A percentile compares a stretch with the other conserved stretches of the same genome.
These are phyloP conservation scores for Phoronis australis DNA, from an alignment of 2,888 invertebrate species.

Conservation along the genomic window DNA sequence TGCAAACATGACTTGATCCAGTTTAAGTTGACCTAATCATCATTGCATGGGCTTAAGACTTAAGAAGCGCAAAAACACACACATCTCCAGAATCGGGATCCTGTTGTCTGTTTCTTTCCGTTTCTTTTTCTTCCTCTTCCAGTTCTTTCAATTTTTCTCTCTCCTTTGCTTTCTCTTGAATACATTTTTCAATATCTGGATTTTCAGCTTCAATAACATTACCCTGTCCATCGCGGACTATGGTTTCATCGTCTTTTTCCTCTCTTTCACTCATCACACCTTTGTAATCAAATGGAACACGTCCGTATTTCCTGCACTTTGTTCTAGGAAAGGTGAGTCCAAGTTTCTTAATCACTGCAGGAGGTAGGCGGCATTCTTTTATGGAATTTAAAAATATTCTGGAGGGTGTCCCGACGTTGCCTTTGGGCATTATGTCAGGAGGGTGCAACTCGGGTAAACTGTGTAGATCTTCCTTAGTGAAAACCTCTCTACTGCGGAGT, in stretches of 20 bases:
- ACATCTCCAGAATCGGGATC: conserved; percentile 25
- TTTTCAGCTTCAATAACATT: not conserved
- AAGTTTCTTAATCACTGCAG: conserved; percentile 53
- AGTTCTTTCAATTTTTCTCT: conserved; percentile 10
- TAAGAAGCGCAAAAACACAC: conserved; percentile 1
- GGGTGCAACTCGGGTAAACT: conserved; percentile 42
- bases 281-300: conserved; percentile 54
- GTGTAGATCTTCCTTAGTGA: conserved; percentile 37
- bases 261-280: conserved; percentile 9
- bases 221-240: conserved; percentile 1
- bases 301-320: conserved; percentile 50
- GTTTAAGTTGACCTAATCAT: too few relatives aligned
- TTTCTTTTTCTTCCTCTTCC: conserved; percentile 16
- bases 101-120: conserved; percentile 24
- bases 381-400: conserved; percentile 55
- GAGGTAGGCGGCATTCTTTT: conserved; percentile 53
- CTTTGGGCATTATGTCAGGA: conserved; percentile 55
- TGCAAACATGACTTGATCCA: too few relatives aligned
- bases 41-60: too few relatives aligned
- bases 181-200: not conserved
- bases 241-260: conserved; percentile 11
- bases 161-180: conserved; percentile 4
- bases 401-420: conserved; percentile 59
- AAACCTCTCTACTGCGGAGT: conserved; percentile 32
- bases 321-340: conserved; percentile 48